These are phyloP conservation scores for Geothlypis trichas DNA, from an alignment of 2,113 vertebrate genomes.

Conservation along the genomic window DNA sequence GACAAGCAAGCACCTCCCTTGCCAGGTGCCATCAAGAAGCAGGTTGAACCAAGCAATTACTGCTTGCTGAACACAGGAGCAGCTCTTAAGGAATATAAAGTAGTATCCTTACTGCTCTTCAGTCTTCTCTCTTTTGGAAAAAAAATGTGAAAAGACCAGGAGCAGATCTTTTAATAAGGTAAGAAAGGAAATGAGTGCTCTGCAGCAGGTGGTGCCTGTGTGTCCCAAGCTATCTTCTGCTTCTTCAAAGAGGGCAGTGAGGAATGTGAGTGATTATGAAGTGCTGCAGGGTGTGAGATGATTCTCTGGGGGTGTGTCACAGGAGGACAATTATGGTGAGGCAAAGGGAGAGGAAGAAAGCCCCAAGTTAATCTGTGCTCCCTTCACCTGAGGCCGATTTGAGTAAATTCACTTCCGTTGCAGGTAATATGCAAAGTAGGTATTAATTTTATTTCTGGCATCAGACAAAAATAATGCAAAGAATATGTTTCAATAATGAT, in stretches of 20 bases:
- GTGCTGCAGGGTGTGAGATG: not conserved
- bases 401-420: constrained; percentile 30
- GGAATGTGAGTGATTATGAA: not conserved
- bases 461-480: not conserved
- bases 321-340: constrained; percentile 31
- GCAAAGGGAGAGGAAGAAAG: not conserved
- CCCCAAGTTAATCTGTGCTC: constrained; percentile 39
- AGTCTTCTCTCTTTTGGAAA: not conserved
- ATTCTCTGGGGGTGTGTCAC: not conserved
- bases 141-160: not conserved
- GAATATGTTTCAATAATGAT: not conserved
- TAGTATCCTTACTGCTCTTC: not conserved
- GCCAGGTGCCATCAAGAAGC: not conserved
- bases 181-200: not conserved
- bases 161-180: not conserved
- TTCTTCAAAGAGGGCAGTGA: not conserved
- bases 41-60: not conserved
- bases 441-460: constrained; percentile 12
- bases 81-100: not conserved
- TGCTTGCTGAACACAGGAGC: not conserved
- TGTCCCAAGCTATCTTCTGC: not conserved
- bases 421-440: constrained; percentile 17
- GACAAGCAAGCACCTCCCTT: not conserved
- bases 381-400: constrained; percentile 48
- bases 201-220: not conserved